phyloP scores from a whole-genome alignment of 1,140 invertebrate genomes.

The Drosophila biarmipes region DNA sequence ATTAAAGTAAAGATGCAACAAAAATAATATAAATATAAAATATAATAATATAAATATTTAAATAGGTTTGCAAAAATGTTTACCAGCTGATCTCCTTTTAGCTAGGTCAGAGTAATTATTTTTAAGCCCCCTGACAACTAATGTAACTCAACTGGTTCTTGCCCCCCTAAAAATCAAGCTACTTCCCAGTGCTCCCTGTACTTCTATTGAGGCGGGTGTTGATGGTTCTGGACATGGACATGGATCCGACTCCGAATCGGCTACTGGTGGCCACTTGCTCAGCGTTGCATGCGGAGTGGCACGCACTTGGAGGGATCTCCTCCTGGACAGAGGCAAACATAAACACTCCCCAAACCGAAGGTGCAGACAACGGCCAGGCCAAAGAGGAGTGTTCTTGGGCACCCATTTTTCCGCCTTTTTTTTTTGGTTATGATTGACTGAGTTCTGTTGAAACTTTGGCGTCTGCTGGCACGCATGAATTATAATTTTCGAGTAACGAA shows the following conservation, averaged over 20 bases:
- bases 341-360: constrained; percentile 21
- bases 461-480: constrained; percentile 78
- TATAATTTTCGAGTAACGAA: constrained; percentile 78
- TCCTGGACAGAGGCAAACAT: constrained; percentile 31
- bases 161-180: neutral
- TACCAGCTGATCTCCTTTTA: no score
- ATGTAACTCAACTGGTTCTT: neutral
- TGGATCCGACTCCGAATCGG: constrained; percentile 18
- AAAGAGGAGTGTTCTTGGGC: constrained; percentile 25
- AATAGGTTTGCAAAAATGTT: no score
- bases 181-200: neutral
- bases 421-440: constrained; percentile 81
- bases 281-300: constrained; percentile 60
- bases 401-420: neutral
- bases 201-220: constrained; percentile 15
- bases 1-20: no score
- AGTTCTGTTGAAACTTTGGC: constrained; percentile 83
- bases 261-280: constrained; percentile 41
- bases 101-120: neutral
- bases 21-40: no score
- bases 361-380: constrained; percentile 25
- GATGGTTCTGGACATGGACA: constrained; percentile 13
- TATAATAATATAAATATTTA: no score
- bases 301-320: constrained; percentile 61
- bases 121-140: neutral